Evolutionary conservation across 2,888 invertebrate species (phyloP).

Genomic region (Alviniconcha strummeri): DNA sequence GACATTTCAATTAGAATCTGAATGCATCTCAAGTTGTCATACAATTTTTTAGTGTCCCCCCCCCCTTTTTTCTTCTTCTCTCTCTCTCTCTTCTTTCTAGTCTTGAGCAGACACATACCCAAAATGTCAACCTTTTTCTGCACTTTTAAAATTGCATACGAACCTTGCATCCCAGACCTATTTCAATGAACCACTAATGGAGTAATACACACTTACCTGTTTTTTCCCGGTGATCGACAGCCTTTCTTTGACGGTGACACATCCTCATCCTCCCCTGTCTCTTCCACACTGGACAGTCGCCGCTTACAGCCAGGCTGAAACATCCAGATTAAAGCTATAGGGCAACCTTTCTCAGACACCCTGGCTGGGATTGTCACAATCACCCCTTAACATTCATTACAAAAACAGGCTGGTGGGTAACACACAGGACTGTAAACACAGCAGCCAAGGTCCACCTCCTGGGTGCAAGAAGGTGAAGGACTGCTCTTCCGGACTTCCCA

Average conservation of each 20-base stretch:
- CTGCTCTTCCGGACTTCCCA: too few species aligned
- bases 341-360: too few species aligned
- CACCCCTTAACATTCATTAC: too few species aligned
- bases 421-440: too few species aligned
- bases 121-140: not conserved
- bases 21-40: too few species aligned
- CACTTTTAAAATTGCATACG: not conserved
- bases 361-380: too few species aligned
- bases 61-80: not conserved
- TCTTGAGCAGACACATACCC: too few species aligned
- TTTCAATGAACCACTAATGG: not conserved
- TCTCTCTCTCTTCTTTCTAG: not conserved
- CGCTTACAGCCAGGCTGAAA: slow-evolving; percentile 18
- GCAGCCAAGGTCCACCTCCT: too few species aligned
- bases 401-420: too few species aligned
- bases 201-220: not conserved
- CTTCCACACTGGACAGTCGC: slow-evolving; percentile 9
- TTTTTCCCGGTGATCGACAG: slow-evolving; percentile 6
- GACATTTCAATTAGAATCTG: too few species aligned
- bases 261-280: slow-evolving; percentile 9
- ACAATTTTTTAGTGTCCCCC: not conserved
- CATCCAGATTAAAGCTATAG: too few species aligned
- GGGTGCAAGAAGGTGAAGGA: too few species aligned
- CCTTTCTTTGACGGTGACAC: slow-evolving; percentile 26
- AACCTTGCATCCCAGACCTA: not conserved